These are phyloP conservation scores for Melanerpes aurifrons DNA, from an alignment of 2,113 vertebrate genomes.

Conservation along the genomic window DNA sequence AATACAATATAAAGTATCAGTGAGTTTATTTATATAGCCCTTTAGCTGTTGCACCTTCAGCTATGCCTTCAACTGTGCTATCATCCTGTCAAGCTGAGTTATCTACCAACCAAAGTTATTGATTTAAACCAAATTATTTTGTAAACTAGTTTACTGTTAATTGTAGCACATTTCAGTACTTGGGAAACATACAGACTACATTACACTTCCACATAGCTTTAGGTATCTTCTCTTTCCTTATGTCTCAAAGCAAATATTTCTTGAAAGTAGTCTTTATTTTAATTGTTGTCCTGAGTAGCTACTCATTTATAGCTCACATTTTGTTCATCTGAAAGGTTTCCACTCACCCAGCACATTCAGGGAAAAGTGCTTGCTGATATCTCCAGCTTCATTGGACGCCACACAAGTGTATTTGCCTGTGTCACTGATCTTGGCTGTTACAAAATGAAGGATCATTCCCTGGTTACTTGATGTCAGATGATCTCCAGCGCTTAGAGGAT, in stretches of 20 bases:
- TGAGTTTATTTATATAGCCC: neutral
- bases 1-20: neutral
- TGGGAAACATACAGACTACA: neutral
- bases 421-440: conserved; percentile 71
- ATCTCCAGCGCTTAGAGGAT: conserved; percentile 51
- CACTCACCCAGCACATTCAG: conserved; percentile 90
- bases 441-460: conserved; percentile 84
- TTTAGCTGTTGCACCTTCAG: neutral
- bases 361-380: conserved; percentile 85
- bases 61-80: neutral
- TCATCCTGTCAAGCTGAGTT: neutral
- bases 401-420: conserved; percentile 87
- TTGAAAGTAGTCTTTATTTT: neutral
- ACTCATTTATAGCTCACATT: neutral
- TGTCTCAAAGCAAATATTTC: neutral
- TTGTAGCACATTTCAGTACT: neutral
- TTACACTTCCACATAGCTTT: neutral
- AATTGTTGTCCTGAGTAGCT: neutral
- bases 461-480: conserved; percentile 71
- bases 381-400: conserved; percentile 88
- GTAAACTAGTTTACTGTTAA: neutral
- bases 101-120: neutral
- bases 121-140: neutral
- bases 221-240: neutral
- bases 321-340: neutral